Evolutionary conservation across 2,888 invertebrate genomes (phyloP).

Genomic region (Camptogramma bilineatum): DNA sequence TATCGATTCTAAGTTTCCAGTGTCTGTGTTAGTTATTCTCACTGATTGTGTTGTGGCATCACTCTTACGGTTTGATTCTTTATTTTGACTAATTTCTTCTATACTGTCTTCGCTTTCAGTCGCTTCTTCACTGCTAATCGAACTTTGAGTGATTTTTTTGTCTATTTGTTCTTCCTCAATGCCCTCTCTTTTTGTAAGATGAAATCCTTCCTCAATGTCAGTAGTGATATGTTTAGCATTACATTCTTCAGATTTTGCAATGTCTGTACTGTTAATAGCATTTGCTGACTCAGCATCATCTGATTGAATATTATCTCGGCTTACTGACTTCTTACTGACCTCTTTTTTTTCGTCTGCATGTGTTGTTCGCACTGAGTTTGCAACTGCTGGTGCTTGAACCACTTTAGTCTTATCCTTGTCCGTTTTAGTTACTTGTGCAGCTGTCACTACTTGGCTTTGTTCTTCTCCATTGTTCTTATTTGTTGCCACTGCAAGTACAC

Average conservation of each 20-base stretch:
- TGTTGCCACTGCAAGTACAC: neutral
- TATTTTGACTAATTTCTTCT: no score
- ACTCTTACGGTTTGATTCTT: neutral
- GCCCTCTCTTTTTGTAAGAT: no score
- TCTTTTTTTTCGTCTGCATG: slow-evolving; percentile 15
- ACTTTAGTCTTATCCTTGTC: slow-evolving; percentile 11
- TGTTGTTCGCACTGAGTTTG: slow-evolving; percentile 7
- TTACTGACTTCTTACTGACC: neutral
- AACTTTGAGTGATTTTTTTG: no score
- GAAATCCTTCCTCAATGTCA: neutral
- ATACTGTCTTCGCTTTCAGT: neutral
- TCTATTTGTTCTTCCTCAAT: no score
- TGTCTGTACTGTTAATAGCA: neutral
- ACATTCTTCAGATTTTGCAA: neutral
- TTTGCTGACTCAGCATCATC: no score
- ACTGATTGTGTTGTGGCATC: neutral
- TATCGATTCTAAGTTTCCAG: neutral
- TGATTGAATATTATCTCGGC: slow-evolving; percentile 2
- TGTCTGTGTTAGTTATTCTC: neutral
- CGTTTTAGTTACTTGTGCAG: slow-evolving; percentile 9
- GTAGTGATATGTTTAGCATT: neutral
- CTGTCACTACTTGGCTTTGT: slow-evolving; percentile 6
- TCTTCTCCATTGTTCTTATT: slow-evolving; percentile 15
- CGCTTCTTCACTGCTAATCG: neutral
- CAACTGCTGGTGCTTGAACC: neutral